Conservation (phyloP, 2,888 invertebrate genomes). For the Cataglyphis rosenhaueri region DNA sequence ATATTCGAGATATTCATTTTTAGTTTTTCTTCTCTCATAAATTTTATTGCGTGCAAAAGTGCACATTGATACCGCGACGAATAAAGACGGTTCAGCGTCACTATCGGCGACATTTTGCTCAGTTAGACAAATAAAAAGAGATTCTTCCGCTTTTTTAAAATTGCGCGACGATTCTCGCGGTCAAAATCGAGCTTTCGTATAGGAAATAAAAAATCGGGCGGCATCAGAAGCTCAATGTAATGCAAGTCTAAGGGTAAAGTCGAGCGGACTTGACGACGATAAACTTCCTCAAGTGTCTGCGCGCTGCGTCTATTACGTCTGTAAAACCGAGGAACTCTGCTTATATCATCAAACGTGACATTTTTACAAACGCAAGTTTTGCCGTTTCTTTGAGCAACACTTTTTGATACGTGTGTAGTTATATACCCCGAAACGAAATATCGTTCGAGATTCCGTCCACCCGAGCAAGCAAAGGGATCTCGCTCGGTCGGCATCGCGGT, state of each 20-base stretch:
- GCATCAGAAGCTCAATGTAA: conserved; percentile 24
- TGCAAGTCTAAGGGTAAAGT: conserved; percentile 41
- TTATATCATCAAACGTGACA: conserved; percentile 50
- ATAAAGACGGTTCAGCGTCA: conserved; percentile 38
- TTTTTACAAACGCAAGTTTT: conserved; percentile 44
- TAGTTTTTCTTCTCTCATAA: not conserved
- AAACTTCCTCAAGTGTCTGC: conserved; percentile 37
- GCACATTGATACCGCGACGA: not conserved
- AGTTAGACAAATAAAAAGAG: conserved; percentile 44
- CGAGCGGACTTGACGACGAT: conserved; percentile 20
- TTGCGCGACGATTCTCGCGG: not conserved
- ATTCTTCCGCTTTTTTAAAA: conserved; percentile 18
- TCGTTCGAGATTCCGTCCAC: conserved; percentile 44
- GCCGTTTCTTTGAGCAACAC: conserved; percentile 39
- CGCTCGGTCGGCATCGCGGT: conserved; percentile 37
- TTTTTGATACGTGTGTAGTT: conserved; percentile 17
- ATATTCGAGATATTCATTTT: not conserved
- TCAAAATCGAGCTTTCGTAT: conserved; percentile 11
- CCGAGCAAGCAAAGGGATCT: conserved; percentile 50
- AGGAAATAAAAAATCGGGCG: conserved; percentile 25
- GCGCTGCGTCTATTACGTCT: conserved; percentile 6
- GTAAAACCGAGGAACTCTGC: conserved; percentile 8
- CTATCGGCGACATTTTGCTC: conserved; percentile 54
- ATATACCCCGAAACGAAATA: conserved; percentile 40
- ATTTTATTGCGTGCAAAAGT: not conserved